phyloP scores from a whole-genome alignment of 2,113 vertebrate species.

The Crotophaga sulcirostris region DNA sequence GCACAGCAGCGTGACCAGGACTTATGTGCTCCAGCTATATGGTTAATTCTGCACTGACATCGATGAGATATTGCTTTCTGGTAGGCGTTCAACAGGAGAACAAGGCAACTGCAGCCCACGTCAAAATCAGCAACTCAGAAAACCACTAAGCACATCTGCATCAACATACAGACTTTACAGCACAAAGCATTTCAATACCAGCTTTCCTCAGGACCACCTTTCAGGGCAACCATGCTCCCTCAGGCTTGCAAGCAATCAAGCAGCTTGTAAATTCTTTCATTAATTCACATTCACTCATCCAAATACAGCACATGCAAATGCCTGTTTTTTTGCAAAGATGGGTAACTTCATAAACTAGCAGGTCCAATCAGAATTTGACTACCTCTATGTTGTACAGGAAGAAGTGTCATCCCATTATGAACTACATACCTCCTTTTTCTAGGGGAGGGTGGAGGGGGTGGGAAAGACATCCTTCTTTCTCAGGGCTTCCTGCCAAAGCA shows the following conservation, averaged over 20 bases:
- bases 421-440: background rate
- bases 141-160: background rate
- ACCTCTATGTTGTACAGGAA: background rate
- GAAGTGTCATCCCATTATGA: background rate
- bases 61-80: rapidly evolving
- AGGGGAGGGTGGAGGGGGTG: too few relatives aligned
- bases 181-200: background rate
- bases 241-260: background rate
- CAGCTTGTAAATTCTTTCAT: background rate
- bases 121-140: background rate
- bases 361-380: background rate
- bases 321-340: background rate
- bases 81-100: background rate
- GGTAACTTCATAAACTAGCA: background rate
- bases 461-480: background rate
- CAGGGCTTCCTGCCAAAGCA: background rate
- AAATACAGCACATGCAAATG: background rate
- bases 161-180: background rate
- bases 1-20: background rate
- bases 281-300: background rate
- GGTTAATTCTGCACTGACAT: background rate
- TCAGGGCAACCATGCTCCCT: background rate
- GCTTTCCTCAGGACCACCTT: background rate
- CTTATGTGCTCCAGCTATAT: background rate
- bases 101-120: background rate